Base-by-base conservation (phyloP, 2,888 invertebrate genomes). In the Entomobrya multifasciata region DNA sequence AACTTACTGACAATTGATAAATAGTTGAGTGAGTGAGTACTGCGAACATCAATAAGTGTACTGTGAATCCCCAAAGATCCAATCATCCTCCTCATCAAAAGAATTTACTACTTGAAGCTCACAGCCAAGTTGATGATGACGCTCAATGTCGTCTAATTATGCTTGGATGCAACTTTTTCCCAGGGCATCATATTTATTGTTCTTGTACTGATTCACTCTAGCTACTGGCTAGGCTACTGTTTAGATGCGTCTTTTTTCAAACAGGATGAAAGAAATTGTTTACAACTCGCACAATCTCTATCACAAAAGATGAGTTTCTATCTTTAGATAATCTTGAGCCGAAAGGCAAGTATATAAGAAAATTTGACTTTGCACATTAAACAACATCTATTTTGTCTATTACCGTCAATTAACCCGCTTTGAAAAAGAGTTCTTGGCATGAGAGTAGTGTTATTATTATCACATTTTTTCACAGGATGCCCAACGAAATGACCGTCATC, bases 381-480 rank as follows among this genome's bases (percentile, higher is more conserved):
- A 20, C 41, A 67, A 41, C 11, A 41, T 41, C 44, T 13, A 67
- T 67, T 70, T 70, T 22, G 70, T 76, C 25, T 76, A 79, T 74
- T 76, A 80, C 70, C 62, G 65, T 86, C 86, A 80, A 86, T 86
- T 86, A 86, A 80, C 86, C 86, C 80, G 86, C 74, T 86, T 80
- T 76, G 62, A 80, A 67, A 67, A 80, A n/a, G 22, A 30, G 13
- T 15, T 36, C 57, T 78, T 70, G 77, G 77, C 65, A 52, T 20
- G 44, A n/a, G 36, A 65, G 77, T 52, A 60, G 67, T 44, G 30
- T 17, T 74, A 27, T 85, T 72, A 30, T 57, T 47, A 47, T 44
- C 55, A 80, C 70, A 70, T n/a, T 49, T 27, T 60, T 72, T 60
- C 76, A 55, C 30, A 74, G 47, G 60, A 17, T 17, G 52, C 44